Evolutionary conservation across 2,888 invertebrate genomes (phyloP).

Genomic region (Dynastes grantii): DNA sequence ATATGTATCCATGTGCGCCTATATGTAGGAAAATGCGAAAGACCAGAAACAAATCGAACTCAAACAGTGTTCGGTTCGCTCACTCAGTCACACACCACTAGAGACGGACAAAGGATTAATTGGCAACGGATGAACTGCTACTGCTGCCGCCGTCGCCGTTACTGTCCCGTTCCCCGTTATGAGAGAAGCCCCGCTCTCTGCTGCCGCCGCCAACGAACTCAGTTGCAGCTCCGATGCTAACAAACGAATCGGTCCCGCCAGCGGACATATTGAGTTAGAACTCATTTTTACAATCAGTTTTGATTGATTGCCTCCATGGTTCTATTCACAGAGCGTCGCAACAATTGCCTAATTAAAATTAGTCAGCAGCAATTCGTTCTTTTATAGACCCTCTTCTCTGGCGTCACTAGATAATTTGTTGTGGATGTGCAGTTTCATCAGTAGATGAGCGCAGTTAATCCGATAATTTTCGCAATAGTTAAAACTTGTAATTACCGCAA

Average conservation of each 20-base stretch:
- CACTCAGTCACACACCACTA: conserved; percentile 53
- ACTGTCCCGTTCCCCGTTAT: conserved; percentile 39
- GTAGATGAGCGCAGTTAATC: neutral
- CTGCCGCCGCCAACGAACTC: conserved; percentile 1
- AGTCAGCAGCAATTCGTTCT: conserved; percentile 37
- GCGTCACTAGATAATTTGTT: conserved; percentile 14
- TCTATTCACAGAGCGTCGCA: conserved; percentile 47
- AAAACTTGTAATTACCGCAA: neutral
- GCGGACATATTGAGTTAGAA: conserved; percentile 55
- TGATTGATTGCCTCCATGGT: conserved; percentile 53
- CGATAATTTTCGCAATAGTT: conserved; percentile 1
- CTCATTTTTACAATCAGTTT: conserved; percentile 56
- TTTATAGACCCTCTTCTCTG: conserved; percentile 23
- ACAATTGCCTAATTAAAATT: conserved; percentile 52
- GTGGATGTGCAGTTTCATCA: neutral
- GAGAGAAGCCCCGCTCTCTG: conserved; percentile 14
- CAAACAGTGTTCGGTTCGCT: conserved; percentile 50
- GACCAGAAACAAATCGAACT: conserved; percentile 52
- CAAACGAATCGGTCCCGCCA: conserved; percentile 45
- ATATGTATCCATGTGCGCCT: conserved; percentile 16
- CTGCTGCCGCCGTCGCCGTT: conserved; percentile 54
- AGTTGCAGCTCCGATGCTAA: conserved; percentile 22
- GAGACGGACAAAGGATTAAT: conserved; percentile 62
- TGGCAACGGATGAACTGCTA: conserved; percentile 57
- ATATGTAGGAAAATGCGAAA: conserved; percentile 46